phyloP scores from a whole-genome alignment of 2,113 vertebrate species.

The Cebidichthys violaceus region DNA sequence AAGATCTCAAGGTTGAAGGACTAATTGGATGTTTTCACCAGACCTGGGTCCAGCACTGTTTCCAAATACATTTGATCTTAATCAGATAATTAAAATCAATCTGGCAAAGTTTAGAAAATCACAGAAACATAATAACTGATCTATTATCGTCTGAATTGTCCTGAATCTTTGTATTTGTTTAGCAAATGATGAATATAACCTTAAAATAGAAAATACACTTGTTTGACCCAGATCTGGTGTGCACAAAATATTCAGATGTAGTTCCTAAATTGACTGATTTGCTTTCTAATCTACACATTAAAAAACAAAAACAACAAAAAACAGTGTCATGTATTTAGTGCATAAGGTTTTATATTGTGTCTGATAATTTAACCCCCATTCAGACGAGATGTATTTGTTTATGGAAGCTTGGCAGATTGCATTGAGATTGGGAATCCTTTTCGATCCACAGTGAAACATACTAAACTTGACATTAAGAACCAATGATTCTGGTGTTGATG shows the following conservation, averaged over 20 bases:
- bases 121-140: neutral
- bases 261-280: constrained; percentile 15
- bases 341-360: too few species aligned
- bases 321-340: too few species aligned
- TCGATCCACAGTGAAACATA: neutral
- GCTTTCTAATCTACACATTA: neutral
- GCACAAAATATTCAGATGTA: neutral
- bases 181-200: too few species aligned
- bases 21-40: constrained; percentile 3
- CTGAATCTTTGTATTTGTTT: too few species aligned
- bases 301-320: too few species aligned
- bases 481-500: neutral
- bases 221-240: constrained; percentile 48
- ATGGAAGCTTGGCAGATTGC: neutral
- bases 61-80: neutral
- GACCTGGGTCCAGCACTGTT: constrained; percentile 27
- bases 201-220: neutral
- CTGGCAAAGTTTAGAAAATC: neutral
- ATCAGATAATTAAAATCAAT: neutral
- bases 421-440: neutral
- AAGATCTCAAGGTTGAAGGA: neutral
- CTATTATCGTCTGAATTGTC: neutral
- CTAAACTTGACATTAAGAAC: neutral
- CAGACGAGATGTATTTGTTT: neutral
- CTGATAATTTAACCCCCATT: neutral